These are phyloP conservation scores for rat (Rattus norvegicus) DNA, from an alignment of 2,113 vertebrate species.

Conservation along the genomic window DNA sequence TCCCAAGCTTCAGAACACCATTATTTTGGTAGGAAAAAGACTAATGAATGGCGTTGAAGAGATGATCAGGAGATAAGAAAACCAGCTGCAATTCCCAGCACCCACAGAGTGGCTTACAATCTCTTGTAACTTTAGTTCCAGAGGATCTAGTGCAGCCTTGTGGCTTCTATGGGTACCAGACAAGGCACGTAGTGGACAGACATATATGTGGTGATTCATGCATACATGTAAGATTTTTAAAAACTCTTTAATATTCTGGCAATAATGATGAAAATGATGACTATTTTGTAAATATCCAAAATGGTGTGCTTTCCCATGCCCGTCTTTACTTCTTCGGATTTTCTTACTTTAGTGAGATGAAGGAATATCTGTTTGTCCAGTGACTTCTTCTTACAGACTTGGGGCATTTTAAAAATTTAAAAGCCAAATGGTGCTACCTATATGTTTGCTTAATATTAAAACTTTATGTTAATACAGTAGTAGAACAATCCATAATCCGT, in stretches of 20 bases:
- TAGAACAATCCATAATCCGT: not conserved
- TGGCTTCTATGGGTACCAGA: not conserved
- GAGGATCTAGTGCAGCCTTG: not conserved
- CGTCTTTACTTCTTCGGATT: not conserved
- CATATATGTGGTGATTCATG: not conserved
- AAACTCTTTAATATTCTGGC: not conserved
- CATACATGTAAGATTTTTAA: not conserved
- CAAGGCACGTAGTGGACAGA: not conserved
- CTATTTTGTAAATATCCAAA: conserved; percentile 20
- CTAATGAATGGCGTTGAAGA: not conserved
- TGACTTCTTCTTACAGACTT: not conserved
- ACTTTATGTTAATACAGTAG: not conserved
- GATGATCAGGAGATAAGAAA: not conserved
- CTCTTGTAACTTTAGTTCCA: not conserved
- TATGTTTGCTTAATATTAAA: not conserved
- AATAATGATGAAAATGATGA: conserved; percentile 7
- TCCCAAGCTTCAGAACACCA: conserved; percentile 23
- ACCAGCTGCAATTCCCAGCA: not conserved
- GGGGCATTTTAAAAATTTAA: not conserved
- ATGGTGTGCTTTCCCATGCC: not conserved
- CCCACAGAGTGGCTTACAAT: not conserved
- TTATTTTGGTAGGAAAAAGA: not conserved
- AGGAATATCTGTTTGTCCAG: not conserved
- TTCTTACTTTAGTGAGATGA: not conserved
- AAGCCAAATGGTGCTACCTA: not conserved